phyloP scores from a whole-genome alignment of 2,113 vertebrate species.

The Aegotheles bennettii region DNA sequence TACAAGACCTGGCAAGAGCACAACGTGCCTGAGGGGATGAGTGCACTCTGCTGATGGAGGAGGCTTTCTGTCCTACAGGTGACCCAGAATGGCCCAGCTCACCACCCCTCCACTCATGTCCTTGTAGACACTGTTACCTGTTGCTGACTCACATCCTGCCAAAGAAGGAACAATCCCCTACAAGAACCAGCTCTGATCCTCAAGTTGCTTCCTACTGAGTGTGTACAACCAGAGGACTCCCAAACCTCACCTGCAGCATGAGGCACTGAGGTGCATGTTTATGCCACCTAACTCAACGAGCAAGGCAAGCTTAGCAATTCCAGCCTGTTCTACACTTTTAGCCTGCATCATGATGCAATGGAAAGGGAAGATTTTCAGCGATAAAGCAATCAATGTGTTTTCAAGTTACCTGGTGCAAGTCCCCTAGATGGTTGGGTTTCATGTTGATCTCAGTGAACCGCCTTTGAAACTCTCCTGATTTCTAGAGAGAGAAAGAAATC shows the following conservation, averaged over 20 bases:
- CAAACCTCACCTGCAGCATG: not conserved
- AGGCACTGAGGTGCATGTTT: not conserved
- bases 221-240: not conserved
- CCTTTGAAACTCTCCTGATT: not conserved
- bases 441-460: not conserved
- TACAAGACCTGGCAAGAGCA: not conserved
- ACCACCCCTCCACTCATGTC: not conserved
- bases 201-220: not conserved
- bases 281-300: not conserved
- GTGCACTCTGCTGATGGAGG: not conserved
- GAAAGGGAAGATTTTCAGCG: not conserved
- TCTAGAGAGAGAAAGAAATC: not conserved
- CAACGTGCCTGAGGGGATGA: fast-evolving
- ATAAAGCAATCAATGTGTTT: not conserved
- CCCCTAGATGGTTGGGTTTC: not conserved
- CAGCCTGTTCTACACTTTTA: not conserved
- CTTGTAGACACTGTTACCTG: not conserved
- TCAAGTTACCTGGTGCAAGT: not conserved
- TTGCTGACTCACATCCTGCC: conserved; percentile 18
- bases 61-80: not conserved
- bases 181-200: not conserved
- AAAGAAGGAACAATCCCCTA: not conserved
- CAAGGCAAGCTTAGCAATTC: not conserved
- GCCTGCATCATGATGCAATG: not conserved
- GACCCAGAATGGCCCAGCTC: not conserved